Conservation (phyloP, 1,140 invertebrate species). For the Cydia amplana region DNA sequence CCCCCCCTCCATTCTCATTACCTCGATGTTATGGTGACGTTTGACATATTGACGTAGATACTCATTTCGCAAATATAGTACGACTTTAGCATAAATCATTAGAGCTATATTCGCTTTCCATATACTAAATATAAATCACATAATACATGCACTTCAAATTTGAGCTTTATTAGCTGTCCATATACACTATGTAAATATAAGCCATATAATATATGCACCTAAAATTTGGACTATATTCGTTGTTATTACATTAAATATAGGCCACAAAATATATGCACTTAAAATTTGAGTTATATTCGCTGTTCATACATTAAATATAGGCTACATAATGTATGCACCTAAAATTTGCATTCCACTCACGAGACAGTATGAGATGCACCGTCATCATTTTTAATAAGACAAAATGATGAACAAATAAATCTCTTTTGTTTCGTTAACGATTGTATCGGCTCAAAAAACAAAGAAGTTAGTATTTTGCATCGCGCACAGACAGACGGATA, state of each 20-base stretch:
- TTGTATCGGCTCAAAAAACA: conserved; percentile 59
- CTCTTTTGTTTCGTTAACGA: conserved; percentile 69
- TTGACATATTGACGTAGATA: background rate
- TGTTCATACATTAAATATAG: background rate
- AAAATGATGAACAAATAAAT: conserved; percentile 74
- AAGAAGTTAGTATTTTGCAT: conserved; percentile 55
- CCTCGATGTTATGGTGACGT: background rate
- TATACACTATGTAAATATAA: background rate
- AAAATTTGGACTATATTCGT: conserved; percentile 20
- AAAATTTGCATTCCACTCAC: conserved; percentile 40
- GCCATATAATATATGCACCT: conserved; percentile 4
- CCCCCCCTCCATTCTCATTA: background rate
- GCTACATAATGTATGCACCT: conserved; percentile 18
- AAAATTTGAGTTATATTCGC: conserved; percentile 30
- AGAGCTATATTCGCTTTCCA: too few relatives aligned
- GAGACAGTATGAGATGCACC: conserved; percentile 48
- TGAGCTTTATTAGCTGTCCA: background rate
- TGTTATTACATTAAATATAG: too few relatives aligned
- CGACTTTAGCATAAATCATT: too few relatives aligned
- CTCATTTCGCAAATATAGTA: too few relatives aligned
- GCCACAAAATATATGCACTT: conserved; percentile 2
- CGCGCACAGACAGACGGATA: conserved; percentile 53
- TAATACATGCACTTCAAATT: background rate
- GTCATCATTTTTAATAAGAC: conserved; percentile 73
- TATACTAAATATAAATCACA: background rate